Base-by-base conservation (phyloP, 2,113 vertebrate species). In the Cygnus atratus region DNA sequence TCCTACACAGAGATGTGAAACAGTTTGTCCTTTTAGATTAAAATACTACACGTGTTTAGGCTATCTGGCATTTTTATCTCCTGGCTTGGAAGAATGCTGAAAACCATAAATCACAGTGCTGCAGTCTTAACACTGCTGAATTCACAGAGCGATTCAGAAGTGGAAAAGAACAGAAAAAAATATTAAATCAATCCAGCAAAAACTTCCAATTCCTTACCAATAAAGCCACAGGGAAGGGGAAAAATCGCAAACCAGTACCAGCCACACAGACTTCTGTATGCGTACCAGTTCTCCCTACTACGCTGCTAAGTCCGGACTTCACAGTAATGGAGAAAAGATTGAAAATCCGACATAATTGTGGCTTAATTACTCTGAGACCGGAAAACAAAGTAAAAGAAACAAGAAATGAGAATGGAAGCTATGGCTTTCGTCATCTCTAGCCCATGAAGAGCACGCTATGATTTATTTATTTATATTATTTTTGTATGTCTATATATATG, bases 331-430 rank as follows among this genome's bases (percentile, higher is more conserved):
- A 2, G n/a, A 61, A 62, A n/a, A 54, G 55, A 18, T 17, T 3
- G 2, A 70, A 75, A 81, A 63, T n/a, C 33, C 33, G 31, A 41
- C 10, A 17, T 13, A 54, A 86, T 20, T 3, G 13, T 35, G 33
- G 50, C 57, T 88, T 48, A 18, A 21, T 33, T 57, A 29, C 35
- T 39, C 48, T 19, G 39, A 80, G 55, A 84, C 3, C 41, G 55
- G 54, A 77, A 16, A 25, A 62, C 19, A 14, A 37, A 72, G 50
- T 3, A 33, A n/a, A 61, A 66, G 52, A 33, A 54, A 26, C 9
- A 62, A 28, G 31, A 50, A 57, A 66, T 0, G 0, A 37, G 57
- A 57, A 11, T 0, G 22, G 7, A 19, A 0, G 16, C 16, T 6
- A 9, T 28, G 29, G 6, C 41, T 16, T 74, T 50, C 17, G 37